Conservation (phyloP, 2,797 vertebrate species). For the Varecia variegata region DNA sequence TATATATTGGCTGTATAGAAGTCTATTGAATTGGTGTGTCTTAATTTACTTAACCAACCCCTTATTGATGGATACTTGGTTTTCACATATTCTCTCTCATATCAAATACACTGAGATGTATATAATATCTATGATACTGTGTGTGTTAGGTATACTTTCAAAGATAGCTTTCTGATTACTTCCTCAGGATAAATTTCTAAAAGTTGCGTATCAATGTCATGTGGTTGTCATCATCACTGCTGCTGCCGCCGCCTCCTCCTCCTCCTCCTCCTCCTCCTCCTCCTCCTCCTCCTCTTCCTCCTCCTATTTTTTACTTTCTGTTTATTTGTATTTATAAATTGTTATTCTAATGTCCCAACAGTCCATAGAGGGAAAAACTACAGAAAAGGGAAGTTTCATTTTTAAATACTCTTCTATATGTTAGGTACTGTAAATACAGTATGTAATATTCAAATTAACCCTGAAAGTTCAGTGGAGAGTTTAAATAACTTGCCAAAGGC, state of each 20-base stretch:
- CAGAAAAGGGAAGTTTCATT: background rate
- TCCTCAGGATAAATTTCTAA: background rate
- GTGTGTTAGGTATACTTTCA: background rate
- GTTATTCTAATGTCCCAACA: background rate
- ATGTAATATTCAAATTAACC: background rate
- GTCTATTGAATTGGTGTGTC: background rate
- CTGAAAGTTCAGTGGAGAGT: background rate
- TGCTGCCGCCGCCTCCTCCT: no score
- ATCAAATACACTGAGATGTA: background rate
- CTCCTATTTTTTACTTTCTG: background rate
- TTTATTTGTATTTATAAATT: conserved; percentile 32
- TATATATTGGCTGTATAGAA: background rate
- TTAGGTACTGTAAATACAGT: background rate
- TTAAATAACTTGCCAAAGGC: background rate
- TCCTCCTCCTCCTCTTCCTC: background rate
- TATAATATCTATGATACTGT: background rate
- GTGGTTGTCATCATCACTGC: background rate
- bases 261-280: background rate
- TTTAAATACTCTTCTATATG: background rate
- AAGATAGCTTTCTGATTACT: background rate
- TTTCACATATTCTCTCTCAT: conserved; percentile 16
- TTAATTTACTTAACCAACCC: background rate
- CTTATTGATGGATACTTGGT: background rate
- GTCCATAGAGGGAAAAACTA: background rate
- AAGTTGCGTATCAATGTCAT: background rate